A percentile compares a stretch with the other conserved stretches of the same genome.
Conservation (phyloP, 2,797 vertebrate genomes). For the Rhincodon typus region DNA sequence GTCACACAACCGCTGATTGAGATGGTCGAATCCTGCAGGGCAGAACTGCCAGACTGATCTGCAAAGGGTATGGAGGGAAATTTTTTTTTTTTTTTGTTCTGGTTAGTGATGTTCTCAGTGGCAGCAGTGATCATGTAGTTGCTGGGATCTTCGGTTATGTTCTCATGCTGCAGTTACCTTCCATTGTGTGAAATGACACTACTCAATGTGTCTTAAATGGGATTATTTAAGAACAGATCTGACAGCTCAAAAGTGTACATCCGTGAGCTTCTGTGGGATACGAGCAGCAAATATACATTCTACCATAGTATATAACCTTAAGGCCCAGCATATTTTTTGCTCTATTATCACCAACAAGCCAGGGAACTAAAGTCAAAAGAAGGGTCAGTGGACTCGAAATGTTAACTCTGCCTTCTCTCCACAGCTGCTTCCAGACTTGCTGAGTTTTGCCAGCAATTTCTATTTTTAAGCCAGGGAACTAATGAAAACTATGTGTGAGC, state of each 20-base stretch:
- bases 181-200: not conserved
- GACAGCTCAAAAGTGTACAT: not conserved
- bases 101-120: not conserved
- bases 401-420: too few relatives aligned
- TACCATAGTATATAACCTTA: not conserved
- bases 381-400: too few relatives aligned
- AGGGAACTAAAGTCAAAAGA: not conserved
- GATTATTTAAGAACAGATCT: not conserved
- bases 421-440: too few relatives aligned
- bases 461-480: too few relatives aligned
- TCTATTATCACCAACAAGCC: not conserved
- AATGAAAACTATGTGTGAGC: too few relatives aligned
- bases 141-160: too few relatives aligned
- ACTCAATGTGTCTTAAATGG: not conserved
- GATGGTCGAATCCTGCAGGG: not conserved
- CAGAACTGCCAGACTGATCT: not conserved
- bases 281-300: not conserved
- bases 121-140: not conserved
- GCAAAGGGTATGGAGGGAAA: not conserved
- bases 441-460: too few relatives aligned
- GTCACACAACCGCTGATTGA: not conserved
- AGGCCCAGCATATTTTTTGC: not conserved
- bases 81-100: too few relatives aligned
- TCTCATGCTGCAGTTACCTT: not conserved
- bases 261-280: not conserved